A percentile compares a stretch with the other conserved stretches of the same genome.
phyloP scores from a whole-genome alignment of 2,797 vertebrate genomes.

The Tadarida brasiliensis region DNA sequence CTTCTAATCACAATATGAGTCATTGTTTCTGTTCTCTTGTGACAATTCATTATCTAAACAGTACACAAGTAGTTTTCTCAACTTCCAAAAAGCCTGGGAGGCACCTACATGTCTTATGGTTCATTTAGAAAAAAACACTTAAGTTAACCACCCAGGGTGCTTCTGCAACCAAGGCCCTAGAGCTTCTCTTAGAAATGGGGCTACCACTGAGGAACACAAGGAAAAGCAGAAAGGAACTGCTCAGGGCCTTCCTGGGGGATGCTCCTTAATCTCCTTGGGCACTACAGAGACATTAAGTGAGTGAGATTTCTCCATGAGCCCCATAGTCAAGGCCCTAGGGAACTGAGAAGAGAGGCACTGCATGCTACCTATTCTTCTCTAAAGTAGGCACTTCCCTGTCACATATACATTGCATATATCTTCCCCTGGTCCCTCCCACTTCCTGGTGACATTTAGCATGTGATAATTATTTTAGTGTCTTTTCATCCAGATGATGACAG shows the following conservation, averaged over 20 bases:
- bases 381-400: neutral
- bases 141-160: neutral
- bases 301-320: neutral
- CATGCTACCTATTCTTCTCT: neutral
- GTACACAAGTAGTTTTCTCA: neutral
- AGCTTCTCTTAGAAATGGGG: slow-evolving; percentile 28
- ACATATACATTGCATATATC: neutral
- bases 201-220: neutral
- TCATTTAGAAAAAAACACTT: slow-evolving; percentile 43
- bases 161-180: neutral
- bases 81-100: slow-evolving; percentile 13
- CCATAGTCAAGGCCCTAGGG: neutral
- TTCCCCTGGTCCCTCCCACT: neutral
- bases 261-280: neutral
- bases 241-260: neutral
- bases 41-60: slow-evolving; percentile 9
- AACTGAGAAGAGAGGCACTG: neutral
- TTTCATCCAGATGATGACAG: slow-evolving; percentile 21
- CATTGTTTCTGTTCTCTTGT: slow-evolving; percentile 43
- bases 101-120: neutral
- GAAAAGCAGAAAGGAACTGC: neutral
- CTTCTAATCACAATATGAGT: slow-evolving; percentile 48
- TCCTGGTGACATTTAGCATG: neutral
- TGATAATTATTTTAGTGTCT: slow-evolving; percentile 15
- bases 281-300: neutral